Evolutionary conservation across 2,113 vertebrate species (phyloP), one percentile per base, ranked within the genome.

Genomic region (Elephantulus edwardii): DNA sequence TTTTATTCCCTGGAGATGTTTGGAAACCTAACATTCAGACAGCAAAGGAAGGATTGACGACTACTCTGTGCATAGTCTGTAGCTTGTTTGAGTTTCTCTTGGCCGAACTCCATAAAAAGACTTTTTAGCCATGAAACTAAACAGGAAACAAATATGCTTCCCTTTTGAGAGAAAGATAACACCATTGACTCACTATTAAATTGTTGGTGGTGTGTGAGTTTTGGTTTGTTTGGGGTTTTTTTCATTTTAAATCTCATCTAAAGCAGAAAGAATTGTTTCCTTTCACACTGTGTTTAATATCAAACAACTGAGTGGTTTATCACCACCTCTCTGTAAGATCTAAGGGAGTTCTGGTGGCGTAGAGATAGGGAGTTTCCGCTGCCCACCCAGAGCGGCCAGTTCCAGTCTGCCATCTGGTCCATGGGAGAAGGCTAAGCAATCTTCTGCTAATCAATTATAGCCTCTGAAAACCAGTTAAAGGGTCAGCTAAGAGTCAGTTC

Each of bases 1-100:
- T 95, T 89, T 90, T 76, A 91, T 91, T 93, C 42, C 71, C 48
- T 74, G 19, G 38, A 80, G 46, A 85, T 68, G 6, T 66, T 90
- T 70, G 52, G 35, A 9, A 92, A 40, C 50, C 68, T 83, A 83
- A 86, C 68, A 83, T 71, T 81, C 66, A 90, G 52, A 50, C 2
- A 81, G 33, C 8, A 86, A 56, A 72, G 78, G 20, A 91, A 95
- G 16, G 80, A 87, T 84, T 90, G 76, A 72, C 83, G 80, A 44
- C 42, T 46, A 38, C 2, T 8, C 30, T 60, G 19, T 35, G 4
- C 72, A 12, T 54, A 66, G 38, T 62, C 40, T 22, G 46, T 50
- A 22, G 9, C 35, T 80, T 82, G 14, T 89, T 84, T 87, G 44
- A 71, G 19, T 80, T 8, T 64, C 20, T 88, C 19, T 52, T 75